Evolutionary conservation across 2,797 vertebrate species (phyloP).

Genomic region (Leptodactylus fallax): DNA sequence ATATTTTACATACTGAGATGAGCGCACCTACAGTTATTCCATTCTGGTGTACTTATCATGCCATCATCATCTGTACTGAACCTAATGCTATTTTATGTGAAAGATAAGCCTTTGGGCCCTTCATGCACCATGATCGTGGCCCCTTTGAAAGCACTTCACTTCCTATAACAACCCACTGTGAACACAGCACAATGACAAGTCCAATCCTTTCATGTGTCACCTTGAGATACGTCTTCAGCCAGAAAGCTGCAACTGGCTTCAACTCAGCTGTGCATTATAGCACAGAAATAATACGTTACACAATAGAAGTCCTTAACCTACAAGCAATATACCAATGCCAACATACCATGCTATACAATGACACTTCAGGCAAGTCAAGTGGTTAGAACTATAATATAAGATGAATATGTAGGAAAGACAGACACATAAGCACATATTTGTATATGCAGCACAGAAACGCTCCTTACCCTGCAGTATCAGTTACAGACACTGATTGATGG

Average conservation of each 20-base stretch:
- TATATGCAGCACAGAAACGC: not conserved
- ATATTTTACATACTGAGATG: not conserved
- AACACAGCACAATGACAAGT: not conserved
- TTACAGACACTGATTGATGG: constrained; percentile 39
- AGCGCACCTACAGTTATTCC: not conserved
- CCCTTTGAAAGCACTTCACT: not conserved
- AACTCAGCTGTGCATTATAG: not conserved
- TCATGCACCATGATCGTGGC: no score
- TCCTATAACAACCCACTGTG: not conserved
- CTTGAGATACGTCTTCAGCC: not conserved
- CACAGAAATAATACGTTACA: not conserved
- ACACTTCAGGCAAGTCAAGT: not conserved
- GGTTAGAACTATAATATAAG: not conserved
- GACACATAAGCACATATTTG: not conserved
- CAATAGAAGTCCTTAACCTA: no score
- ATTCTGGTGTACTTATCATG: not conserved
- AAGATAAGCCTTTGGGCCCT: no score
- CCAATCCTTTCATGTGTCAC: not conserved
- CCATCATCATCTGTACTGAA: not conserved
- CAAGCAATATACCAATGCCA: not conserved
- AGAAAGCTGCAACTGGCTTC: not conserved
- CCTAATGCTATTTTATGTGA: not conserved
- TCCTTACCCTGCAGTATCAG: constrained; percentile 54
- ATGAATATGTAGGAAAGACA: not conserved
- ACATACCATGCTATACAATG: not conserved